Conservation (phyloP, 2,113 vertebrate species). For the Mesembrinibis cayennensis region DNA sequence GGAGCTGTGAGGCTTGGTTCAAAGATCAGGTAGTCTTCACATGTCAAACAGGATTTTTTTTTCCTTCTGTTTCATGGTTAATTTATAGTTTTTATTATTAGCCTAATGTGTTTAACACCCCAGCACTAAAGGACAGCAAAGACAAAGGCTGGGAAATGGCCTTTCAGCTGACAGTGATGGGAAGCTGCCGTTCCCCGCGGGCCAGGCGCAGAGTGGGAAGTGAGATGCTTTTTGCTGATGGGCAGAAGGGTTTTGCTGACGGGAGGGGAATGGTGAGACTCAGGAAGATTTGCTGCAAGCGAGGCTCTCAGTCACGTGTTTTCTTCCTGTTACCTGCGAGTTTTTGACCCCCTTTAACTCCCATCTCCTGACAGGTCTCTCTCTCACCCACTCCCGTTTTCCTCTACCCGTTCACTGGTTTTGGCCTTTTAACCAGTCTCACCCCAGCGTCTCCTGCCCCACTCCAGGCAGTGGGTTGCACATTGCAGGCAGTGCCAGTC, state of each 20-base stretch:
- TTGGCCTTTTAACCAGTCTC: neutral
- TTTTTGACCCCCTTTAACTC: neutral
- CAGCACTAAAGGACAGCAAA: neutral
- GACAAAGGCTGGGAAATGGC: neutral
- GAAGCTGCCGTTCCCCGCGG: neutral
- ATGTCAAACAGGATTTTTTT: neutral
- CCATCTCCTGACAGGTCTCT: fast-evolving
- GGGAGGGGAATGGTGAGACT: neutral
- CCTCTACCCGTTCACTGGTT: neutral
- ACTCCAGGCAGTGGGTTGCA: neutral
- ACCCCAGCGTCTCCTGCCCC: neutral
- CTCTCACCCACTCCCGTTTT: neutral
- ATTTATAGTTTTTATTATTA: neutral
- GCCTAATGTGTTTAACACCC: neutral
- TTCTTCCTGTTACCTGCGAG: neutral
- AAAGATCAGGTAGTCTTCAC: neutral
- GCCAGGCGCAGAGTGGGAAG: neutral
- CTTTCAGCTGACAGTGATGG: neutral
- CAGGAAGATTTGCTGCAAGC: neutral
- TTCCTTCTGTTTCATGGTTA: neutral
- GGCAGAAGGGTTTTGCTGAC: neutral
- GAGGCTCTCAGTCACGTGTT: neutral
- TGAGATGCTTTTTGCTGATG: neutral
- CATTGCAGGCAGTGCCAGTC: neutral
- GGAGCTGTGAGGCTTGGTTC: neutral